phyloP scores from a whole-genome alignment of 2,888 invertebrate genomes.

The Rhyacophila evoluta region DNA sequence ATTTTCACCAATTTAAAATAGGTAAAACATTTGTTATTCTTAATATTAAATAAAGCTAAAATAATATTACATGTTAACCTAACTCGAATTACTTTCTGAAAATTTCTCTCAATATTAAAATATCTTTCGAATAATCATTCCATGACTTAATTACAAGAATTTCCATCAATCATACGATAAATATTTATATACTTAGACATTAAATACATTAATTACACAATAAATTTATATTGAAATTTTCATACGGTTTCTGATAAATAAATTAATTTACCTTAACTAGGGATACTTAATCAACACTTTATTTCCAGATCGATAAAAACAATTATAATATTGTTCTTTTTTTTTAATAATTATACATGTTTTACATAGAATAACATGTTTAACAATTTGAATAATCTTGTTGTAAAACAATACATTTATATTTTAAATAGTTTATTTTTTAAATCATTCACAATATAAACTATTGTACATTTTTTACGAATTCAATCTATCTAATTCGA shows the following conservation, averaged over 20 bases:
- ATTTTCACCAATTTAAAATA: neutral
- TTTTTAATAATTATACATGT: neutral
- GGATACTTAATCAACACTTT: neutral
- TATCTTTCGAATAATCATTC: neutral
- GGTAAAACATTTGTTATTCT: slow-evolving; percentile 11
- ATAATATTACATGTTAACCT: neutral
- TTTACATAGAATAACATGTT: neutral
- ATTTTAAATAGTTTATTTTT: neutral
- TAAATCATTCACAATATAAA: neutral
- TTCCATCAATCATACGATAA: neutral
- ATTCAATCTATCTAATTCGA: slow-evolving; percentile 12
- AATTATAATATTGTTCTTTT: neutral
- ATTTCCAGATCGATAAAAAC: neutral
- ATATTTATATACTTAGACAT: slow-evolving; percentile 7
- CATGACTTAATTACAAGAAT: neutral
- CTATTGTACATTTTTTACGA: neutral
- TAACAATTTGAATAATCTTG: neutral
- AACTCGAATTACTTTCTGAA: neutral
- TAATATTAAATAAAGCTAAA: slow-evolving; percentile 19
- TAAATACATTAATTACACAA: slow-evolving; percentile 16
- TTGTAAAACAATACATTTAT: slow-evolving; percentile 22
- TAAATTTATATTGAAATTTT: neutral
- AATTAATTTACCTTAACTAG: neutral
- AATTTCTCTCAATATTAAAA: neutral
- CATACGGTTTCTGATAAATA: neutral